These are phyloP conservation scores for Drosophila athabasca DNA, from an alignment of 1,140 invertebrate genomes.

Conservation along the genomic window DNA sequence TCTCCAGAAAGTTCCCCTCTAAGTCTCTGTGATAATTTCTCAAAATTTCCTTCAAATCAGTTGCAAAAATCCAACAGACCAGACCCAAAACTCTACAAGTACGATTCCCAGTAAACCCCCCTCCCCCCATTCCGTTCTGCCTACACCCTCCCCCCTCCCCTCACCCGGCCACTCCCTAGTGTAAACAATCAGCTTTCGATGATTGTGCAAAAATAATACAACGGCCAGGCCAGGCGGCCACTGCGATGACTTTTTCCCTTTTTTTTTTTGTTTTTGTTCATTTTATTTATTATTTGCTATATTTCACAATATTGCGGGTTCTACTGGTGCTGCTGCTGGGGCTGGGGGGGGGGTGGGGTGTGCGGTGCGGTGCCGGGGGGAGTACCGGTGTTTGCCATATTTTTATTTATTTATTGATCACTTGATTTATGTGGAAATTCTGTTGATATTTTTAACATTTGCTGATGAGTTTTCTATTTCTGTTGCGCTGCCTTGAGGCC, in stretches of 20 bases:
- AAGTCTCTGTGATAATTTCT: too few species aligned
- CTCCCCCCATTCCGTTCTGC: not conserved
- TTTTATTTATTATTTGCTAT: constrained; percentile 19
- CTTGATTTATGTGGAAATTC: constrained; percentile 65
- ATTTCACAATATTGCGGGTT: constrained; percentile 50
- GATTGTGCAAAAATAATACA: constrained; percentile 28
- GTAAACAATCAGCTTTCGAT: constrained; percentile 45
- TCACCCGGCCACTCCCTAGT: not conserved
- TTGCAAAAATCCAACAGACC: too few species aligned
- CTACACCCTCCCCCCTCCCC: not conserved
- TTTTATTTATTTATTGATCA: constrained; percentile 65
- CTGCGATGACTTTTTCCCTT: too few species aligned
- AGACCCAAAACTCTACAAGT: too few species aligned
- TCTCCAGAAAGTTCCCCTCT: too few species aligned
- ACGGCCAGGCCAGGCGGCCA: not conserved
- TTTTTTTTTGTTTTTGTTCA: not conserved
- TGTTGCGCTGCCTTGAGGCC: constrained; percentile 32
- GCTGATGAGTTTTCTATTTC: constrained; percentile 71
- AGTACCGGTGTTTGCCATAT: not conserved
- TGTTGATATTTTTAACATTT: constrained; percentile 65
- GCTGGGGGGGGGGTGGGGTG: too few species aligned
- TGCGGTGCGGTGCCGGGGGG: too few species aligned
- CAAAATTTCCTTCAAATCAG: too few species aligned
- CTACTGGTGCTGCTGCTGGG: constrained; percentile 8
- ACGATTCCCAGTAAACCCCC: not conserved